Base-by-base conservation (phyloP, 2,888 invertebrate genomes). In the Apeira syringaria region DNA sequence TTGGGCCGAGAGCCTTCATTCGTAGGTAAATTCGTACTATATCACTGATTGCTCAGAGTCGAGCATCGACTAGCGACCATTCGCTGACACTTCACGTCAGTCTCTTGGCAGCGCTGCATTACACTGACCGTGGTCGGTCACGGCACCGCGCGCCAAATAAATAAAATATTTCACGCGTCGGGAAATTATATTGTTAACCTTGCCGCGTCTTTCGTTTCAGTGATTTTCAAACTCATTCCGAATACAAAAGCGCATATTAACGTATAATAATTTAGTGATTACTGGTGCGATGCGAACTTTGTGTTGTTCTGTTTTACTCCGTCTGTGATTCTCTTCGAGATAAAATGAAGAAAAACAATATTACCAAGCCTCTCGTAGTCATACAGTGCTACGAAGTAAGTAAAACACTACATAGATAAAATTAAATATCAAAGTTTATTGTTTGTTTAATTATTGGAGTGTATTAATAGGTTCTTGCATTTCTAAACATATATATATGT, bases 311-410 rank as follows among this genome's bases (percentile, higher is more conserved):
- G 22, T 47, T 33, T 11, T 34, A 32, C 30, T 41, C 32, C 36
- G 13, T 32, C 25, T 32, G 33, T 33, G 37, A 41, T 38, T 22
- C 28, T 34, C 26, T 34, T 29, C 28, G 10, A 15, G 34, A 30
- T 31, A 77, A 56, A 54, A 86, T 84, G 82, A 87, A 82, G 78
- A 83, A 70, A 59, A 75, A 61, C 55, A 65, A 57, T 47, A 46
- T 45, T 12, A 80, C 77, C 8, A 91, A 91, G 66, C 92, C 92
- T 32, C 63, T 92, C 48, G 91, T 92, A 59, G 75, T 91, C 40
- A 87, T 92, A 58, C 92, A 92, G 70, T 92, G 92, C 64, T 92
- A 92, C 61, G 91, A 91, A 90, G 92, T 92, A 84, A 91, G 92
- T 91, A 61, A 30, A 50, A 41, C 20, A 26, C 39, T 50, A 42